Evolutionary conservation across 2,797 vertebrate genomes (phyloP).

Genomic region (Sciurus carolinensis): DNA sequence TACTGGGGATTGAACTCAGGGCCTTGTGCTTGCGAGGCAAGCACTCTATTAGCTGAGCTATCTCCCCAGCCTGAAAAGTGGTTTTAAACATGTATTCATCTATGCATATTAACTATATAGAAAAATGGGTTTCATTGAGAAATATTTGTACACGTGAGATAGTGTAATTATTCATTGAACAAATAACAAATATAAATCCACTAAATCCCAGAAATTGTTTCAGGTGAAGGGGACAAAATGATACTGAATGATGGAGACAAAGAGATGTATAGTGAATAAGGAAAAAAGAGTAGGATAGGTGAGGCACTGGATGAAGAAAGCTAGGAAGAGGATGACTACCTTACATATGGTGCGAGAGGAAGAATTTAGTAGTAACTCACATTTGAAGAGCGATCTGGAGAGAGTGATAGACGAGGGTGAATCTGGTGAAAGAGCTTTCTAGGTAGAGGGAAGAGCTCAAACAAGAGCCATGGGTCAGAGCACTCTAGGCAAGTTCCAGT

Average conservation of each 20-base stretch:
- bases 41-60: too few relatives aligned
- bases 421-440: background rate
- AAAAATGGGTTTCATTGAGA: background rate
- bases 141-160: background rate
- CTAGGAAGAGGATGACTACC: background rate
- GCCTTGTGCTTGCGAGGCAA: too few relatives aligned
- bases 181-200: conserved; percentile 39
- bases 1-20: too few relatives aligned
- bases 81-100: background rate
- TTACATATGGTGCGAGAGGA: background rate
- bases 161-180: background rate
- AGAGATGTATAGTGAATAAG: too few relatives aligned
- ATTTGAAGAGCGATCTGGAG: background rate
- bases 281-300: background rate
- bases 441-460: background rate
- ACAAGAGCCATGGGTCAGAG: background rate
- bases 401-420: background rate
- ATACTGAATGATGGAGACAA: background rate
- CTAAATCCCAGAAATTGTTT: background rate
- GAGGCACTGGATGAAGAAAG: background rate
- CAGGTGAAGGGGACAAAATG: background rate
- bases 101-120: background rate
- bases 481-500: background rate
- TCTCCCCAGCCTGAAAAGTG: background rate
- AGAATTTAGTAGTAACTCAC: background rate